Conservation (phyloP, 2,797 vertebrate genomes). For the Bradypodion pumilum region DNA sequence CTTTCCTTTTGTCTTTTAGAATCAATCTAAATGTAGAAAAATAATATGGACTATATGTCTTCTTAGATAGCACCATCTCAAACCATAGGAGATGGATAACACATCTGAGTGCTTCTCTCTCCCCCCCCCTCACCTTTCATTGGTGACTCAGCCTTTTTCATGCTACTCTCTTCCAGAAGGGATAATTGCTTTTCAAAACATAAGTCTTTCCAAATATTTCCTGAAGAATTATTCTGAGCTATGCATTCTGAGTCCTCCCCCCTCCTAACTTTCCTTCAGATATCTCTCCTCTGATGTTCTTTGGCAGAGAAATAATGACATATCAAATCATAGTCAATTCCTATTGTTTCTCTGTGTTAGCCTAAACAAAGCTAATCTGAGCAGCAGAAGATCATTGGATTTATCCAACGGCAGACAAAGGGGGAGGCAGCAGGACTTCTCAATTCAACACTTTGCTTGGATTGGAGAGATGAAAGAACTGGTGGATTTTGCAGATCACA, state of each 20-base stretch:
- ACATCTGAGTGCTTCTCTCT: not conserved
- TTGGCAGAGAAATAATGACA: not conserved
- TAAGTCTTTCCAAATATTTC: not conserved
- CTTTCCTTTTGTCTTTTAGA: not conserved
- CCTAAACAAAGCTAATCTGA: not conserved
- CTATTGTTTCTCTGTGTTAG: not conserved
- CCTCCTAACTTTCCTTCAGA: not conserved
- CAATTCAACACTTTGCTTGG: not conserved
- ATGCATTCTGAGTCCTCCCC: not conserved
- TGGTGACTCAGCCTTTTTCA: not conserved
- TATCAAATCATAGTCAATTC: not conserved
- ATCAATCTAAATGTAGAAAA: not conserved
- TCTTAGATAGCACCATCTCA: not conserved
- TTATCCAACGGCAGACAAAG: conserved; percentile 2
- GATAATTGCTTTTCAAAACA: not conserved
- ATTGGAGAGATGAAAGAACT: not conserved
- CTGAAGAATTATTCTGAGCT: not conserved
- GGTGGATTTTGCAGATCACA: not conserved
- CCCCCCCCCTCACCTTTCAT: conserved; percentile 1
- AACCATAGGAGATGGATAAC: not conserved
- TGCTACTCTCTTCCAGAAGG: no score
- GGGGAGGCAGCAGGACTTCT: not conserved
- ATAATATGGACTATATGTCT: not conserved
- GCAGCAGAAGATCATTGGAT: not conserved
- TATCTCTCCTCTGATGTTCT: not conserved